Percentiles rank a stretch among this genome's conserved stretches.
phyloP scores from a whole-genome alignment of 2,113 vertebrate species.

The Penelope pileata region DNA sequence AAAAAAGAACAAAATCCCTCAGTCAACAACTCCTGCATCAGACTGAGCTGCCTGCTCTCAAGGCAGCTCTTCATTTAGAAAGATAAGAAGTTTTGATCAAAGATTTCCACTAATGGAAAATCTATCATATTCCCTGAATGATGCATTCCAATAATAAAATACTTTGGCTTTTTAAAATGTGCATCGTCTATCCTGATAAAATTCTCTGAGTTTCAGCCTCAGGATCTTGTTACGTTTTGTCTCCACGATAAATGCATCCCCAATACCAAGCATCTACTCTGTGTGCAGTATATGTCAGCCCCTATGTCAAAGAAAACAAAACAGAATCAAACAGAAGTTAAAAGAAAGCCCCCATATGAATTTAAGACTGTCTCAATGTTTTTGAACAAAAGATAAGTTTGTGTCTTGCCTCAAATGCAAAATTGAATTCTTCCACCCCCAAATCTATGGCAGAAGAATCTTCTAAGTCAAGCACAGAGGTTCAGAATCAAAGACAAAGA shows the following conservation, averaged over 20 bases:
- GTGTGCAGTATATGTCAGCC: background rate
- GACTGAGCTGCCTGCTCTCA: constrained; percentile 23
- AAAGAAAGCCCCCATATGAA: background rate
- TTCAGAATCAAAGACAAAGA: background rate
- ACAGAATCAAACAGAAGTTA: background rate
- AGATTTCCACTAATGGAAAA: constrained; percentile 67
- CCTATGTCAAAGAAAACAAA: background rate
- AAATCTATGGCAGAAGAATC: background rate
- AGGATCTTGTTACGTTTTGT: constrained; percentile 48
- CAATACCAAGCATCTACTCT: background rate
- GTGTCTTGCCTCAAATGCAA: background rate
- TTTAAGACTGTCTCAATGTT: background rate
- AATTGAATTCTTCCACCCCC: background rate
- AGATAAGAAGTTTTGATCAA: constrained; percentile 52
- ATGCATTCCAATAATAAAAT: constrained; percentile 67
- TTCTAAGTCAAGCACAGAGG: background rate
- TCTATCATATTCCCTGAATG: constrained; percentile 66
- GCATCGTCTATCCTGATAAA: constrained; percentile 63
- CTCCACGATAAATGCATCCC: constrained; percentile 54
- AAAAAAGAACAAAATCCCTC: background rate
- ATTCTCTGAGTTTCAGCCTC: constrained; percentile 50
- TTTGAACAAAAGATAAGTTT: background rate
- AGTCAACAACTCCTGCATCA: constrained; percentile 33
- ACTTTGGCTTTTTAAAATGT: constrained; percentile 58
- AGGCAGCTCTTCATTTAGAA: constrained; percentile 29